These are phyloP conservation scores for Euglossa dilemma DNA, from an alignment of 1,140 invertebrate genomes.

Conservation along the genomic window DNA sequence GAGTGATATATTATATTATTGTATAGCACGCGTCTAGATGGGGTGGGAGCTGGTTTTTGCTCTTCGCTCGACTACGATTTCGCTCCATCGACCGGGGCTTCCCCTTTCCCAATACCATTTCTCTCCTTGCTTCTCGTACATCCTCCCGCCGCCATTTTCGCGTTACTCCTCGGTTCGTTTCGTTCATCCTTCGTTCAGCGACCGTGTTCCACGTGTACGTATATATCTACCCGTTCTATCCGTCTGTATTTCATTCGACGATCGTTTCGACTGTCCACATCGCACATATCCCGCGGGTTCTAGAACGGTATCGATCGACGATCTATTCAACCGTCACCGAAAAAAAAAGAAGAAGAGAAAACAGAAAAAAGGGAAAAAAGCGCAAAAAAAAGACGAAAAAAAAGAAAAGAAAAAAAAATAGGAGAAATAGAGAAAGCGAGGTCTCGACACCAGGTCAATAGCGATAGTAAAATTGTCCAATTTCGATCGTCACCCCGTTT, in stretches of 20 bases:
- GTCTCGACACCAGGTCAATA: not conserved
- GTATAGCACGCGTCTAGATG: conserved; percentile 19
- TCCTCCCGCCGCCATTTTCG: not conserved
- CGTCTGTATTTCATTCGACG: not conserved
- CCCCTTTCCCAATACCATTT: not conserved
- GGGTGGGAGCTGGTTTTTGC: not conserved
- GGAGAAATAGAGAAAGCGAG: not conserved
- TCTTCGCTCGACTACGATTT: conserved; percentile 11
- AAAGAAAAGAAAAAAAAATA: too few species aligned
- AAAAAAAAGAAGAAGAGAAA: too few species aligned
- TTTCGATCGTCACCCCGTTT: too few species aligned
- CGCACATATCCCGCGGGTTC: not conserved
- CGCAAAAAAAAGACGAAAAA: too few species aligned
- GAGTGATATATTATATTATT: conserved; percentile 37
- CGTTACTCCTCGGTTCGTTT: not conserved
- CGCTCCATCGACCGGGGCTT: not conserved
- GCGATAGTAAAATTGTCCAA: not conserved
- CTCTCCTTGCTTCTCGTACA: not conserved
- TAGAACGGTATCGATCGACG: not conserved
- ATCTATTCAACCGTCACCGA: not conserved
- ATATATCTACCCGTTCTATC: too few species aligned
- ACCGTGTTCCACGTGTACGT: too few species aligned
- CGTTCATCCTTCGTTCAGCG: too few species aligned
- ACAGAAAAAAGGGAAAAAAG: too few species aligned
- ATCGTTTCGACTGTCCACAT: not conserved